phyloP scores from a whole-genome alignment of 2,113 vertebrate species.

The Enhydra lutris region DNA sequence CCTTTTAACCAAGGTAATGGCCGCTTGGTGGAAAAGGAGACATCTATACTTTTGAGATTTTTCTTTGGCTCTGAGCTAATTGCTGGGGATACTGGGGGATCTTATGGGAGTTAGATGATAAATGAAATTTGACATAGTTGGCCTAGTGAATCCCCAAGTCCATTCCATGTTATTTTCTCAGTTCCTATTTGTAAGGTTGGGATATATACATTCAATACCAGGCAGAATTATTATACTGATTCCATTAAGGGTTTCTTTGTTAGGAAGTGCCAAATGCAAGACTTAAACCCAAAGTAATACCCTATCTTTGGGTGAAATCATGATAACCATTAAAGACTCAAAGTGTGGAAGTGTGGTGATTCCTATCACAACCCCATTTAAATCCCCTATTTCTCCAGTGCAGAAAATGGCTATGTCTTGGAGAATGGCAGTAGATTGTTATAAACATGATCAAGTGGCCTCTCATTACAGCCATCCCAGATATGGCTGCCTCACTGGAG shows the following conservation, averaged over 20 bases:
- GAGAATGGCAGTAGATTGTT: not conserved
- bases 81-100: not conserved
- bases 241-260: not conserved
- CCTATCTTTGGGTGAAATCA: not conserved
- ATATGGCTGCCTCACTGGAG: not conserved
- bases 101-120: not conserved
- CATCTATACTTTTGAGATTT: not conserved
- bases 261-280: not conserved
- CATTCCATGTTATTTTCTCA: not conserved
- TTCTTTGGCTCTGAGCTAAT: not conserved
- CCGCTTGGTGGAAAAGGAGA: not conserved
- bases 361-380: not conserved
- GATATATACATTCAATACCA: not conserved
- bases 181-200: not conserved
- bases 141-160: not conserved
- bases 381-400: not conserved
- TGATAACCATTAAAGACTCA: not conserved
- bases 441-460: not conserved
- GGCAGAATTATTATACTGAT: not conserved
- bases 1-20: not conserved
- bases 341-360: not conserved
- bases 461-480: not conserved
- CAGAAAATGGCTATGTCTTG: not conserved
- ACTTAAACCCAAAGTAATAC: not conserved
- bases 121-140: not conserved